These are phyloP conservation scores for Heliocidaris erythrogramma DNA, from an alignment of 35 echinoderm and acorn worm species.

Conservation along the genomic window DNA sequence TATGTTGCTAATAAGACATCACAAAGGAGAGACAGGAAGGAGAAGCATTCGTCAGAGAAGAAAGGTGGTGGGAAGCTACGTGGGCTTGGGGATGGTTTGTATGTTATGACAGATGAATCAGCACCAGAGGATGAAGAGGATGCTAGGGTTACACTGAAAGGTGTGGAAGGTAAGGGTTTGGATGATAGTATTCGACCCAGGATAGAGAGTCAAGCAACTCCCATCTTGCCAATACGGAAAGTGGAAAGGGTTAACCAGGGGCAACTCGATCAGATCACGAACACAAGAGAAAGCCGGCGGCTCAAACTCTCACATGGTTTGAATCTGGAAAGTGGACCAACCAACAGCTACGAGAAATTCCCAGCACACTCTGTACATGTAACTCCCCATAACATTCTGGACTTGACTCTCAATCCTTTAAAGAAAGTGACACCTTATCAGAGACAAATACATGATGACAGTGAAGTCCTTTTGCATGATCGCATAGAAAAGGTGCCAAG, in stretches of 20 bases:
- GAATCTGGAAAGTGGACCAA: not conserved
- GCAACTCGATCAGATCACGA: slow-evolving; percentile 13
- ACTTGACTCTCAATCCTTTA: slow-evolving; percentile 64
- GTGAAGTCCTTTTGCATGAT: slow-evolving; percentile 50
- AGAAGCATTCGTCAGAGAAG: not conserved
- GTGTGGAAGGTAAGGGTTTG: slow-evolving; percentile 3
- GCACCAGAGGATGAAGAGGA: slow-evolving; percentile 15
- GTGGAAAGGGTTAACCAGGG: slow-evolving; percentile 12
- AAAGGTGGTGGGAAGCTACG: not conserved
- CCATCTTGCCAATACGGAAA: slow-evolving; percentile 36
- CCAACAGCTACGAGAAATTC: slow-evolving; percentile 59
- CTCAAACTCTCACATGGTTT: slow-evolving; percentile 7
- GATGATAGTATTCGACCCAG: not conserved
- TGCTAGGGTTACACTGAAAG: not conserved
- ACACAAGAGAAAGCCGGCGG: slow-evolving; percentile 6
- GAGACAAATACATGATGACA: slow-evolving; percentile 75
- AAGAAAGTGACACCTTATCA: slow-evolving; percentile 82
- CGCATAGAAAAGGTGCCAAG: not conserved
- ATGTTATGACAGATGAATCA: slow-evolving; percentile 23
- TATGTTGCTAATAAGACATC: slow-evolving; percentile 26
- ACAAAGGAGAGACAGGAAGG: not conserved
- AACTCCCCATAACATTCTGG: slow-evolving; percentile 5
- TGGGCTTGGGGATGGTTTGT: slow-evolving; percentile 23
- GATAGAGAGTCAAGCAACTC: slow-evolving; percentile 33
- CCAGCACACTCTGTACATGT: slow-evolving; percentile 34